Base-by-base conservation (phyloP, 2,888 invertebrate species). In the Monopis laevigella region DNA sequence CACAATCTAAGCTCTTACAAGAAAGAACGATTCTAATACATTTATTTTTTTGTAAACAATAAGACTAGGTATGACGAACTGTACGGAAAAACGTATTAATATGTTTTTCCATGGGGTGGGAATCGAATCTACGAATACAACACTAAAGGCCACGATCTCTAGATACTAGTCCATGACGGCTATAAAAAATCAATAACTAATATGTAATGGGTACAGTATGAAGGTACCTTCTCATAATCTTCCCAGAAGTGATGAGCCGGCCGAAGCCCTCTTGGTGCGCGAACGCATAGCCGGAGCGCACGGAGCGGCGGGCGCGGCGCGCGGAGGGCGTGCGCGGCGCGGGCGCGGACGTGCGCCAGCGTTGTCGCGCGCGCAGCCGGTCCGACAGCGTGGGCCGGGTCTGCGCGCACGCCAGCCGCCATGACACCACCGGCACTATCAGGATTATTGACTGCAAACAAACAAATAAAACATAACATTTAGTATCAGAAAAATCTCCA, bases 231-330 rank as follows among this genome's bases (percentile, higher is more conserved):
- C 88, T 85, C 96, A 97, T 96, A 60, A 97, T 96, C 77, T 95
- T 95, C 45, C 97, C 98, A 38, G 95, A 95, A 8, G 97, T 98
- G 65, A 99, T 99, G 53, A 99, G 90, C 13, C 95, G 86, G 36
- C 97, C 97, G 72, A 97, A 98, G 54, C 97, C 97, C 83, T 96
- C 94, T 75, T 48, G 42, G 38, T 42, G 96, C 17, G 96, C 92
- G 70, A 96, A 96, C 4, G 96, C 96, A 65, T 96, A 96, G 5
- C 98, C 98, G 8, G 97, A 97, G 43, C 98, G 89, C 48, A 98
- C 86, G 19, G 96, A 96, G 55, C 95, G 88, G 26, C 98, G 84
- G 45, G 93, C 93, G 55, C 95, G 87, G 44, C 95, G 86, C 1
- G 95, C 90, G 38, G 95, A 93, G 19, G 95, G 91, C 47, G 93